Evolutionary conservation across 2,888 invertebrate genomes (phyloP), one percentile per base, ranked within the genome.

Genomic region (Macaria liturata): DNA sequence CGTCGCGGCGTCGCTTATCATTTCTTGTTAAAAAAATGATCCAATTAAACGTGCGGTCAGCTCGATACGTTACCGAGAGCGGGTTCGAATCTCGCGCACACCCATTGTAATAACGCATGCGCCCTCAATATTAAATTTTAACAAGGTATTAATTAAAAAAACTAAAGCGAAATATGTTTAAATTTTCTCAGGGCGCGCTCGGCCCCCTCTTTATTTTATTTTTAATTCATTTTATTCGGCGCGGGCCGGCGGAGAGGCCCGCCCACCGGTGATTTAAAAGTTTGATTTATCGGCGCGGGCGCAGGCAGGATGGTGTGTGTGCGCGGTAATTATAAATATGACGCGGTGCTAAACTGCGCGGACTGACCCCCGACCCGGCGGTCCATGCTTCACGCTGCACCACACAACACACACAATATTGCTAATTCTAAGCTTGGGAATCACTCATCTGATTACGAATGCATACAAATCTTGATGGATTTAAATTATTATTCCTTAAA

Each of bases 141-240:
- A 91, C 91, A 91, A 91, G 91, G 91, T 91, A 91, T 91, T 90
- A 91, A 91, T 91, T 91, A 90, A 91, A 91, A 91, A 91, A 91
- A 91, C 84, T 88, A 90, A 91, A 90, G 91, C 91, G 86, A 90
- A 91, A 89, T 87, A 84, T 86, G 80, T 89, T 90, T 85, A 84
- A 89, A 86, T 90, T 89, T 91, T 90, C 90, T 90, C 90, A 90
- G 88, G 87, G 81, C 85, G 83, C 81, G 82, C 78, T 73, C 84
- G 59, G 83, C 84, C 86, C 85, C 86, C 86, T 84, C 69, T 68
- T 85, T 84, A 84, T 86, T 89, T 91, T 90, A 85, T 91, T 91
- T 90, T 91, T 88, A 89, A 90, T 89, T 89, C 89, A 88, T 90
- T 90, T 91, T 91, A 90, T 91, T 90, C 88, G 88, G 88, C 82